Conservation (phyloP, 2,888 invertebrate species). For the Sinhomidia bicolor region DNA sequence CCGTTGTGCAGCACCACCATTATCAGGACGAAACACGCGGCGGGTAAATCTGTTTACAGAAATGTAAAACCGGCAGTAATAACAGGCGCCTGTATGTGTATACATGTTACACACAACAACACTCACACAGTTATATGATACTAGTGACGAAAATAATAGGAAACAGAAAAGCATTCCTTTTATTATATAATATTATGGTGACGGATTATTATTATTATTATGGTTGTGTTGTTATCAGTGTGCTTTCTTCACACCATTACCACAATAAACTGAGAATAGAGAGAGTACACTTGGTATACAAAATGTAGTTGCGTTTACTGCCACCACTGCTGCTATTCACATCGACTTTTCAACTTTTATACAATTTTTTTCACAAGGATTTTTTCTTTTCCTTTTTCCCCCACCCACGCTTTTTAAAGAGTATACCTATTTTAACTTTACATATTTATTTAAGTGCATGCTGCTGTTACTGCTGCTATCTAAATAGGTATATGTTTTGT, state of each 20-base stretch:
- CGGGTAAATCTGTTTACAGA: neutral
- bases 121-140: no score
- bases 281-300: neutral
- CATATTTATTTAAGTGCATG: no score
- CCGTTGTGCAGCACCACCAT: neutral
- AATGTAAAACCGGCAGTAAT: neutral
- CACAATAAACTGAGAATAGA: neutral
- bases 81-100: no score
- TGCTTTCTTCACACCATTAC: neutral
- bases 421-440: neutral
- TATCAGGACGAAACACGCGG: neutral
- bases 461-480: no score
- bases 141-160: no score
- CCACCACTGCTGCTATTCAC: no score
- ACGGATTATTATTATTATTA: no score
- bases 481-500: neutral
- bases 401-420: neutral
- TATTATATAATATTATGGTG: no score
- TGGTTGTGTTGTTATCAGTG: neutral
- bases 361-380: neutral
- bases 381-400: no score
- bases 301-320: no score
- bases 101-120: no score
- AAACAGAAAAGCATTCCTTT: no score
- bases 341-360: constrained; percentile 1